Evolutionary conservation across 92 coral and sea anemone genomes (phyloP).

Genomic region (Phenganax stokvisi): DNA sequence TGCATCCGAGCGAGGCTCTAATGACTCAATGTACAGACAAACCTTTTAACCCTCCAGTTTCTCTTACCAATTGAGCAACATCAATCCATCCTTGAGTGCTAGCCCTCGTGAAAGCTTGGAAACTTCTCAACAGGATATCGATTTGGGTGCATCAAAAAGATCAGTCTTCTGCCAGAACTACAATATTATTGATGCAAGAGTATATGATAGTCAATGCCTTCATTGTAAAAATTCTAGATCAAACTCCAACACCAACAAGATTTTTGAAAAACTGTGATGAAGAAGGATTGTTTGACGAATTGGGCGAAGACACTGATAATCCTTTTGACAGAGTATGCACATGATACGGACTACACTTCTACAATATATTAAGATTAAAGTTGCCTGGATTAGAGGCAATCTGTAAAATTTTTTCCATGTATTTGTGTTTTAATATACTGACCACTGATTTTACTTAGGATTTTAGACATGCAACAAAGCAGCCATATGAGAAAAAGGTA

Average conservation of each 20-base stretch:
- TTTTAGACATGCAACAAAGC: slow-evolving; percentile 68
- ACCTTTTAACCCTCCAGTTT: too few relatives aligned
- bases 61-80: too few relatives aligned
- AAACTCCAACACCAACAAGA: slow-evolving; percentile 98
- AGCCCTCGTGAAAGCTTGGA: too few relatives aligned
- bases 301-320: slow-evolving; percentile 56
- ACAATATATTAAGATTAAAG: not conserved
- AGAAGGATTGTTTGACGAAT: slow-evolving; percentile 91
- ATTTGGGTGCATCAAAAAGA: too few relatives aligned
- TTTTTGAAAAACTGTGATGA: slow-evolving; percentile 90
- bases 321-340: slow-evolving; percentile 89
- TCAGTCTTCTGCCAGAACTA: not conserved
- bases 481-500: slow-evolving; percentile 43
- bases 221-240: slow-evolving; percentile 53
- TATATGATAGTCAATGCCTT: not conserved
- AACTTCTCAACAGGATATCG: too few relatives aligned
- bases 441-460: slow-evolving; percentile 49
- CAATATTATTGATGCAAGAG: too few relatives aligned
- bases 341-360: not conserved
- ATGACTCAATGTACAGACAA: too few relatives aligned
- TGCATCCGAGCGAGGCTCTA: too few relatives aligned
- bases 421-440: not conserved
- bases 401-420: too few relatives aligned
- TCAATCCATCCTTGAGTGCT: too few relatives aligned
- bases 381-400: not conserved